Conservation (phyloP, 2,113 vertebrate genomes). For the Cervus canadensis region DNA sequence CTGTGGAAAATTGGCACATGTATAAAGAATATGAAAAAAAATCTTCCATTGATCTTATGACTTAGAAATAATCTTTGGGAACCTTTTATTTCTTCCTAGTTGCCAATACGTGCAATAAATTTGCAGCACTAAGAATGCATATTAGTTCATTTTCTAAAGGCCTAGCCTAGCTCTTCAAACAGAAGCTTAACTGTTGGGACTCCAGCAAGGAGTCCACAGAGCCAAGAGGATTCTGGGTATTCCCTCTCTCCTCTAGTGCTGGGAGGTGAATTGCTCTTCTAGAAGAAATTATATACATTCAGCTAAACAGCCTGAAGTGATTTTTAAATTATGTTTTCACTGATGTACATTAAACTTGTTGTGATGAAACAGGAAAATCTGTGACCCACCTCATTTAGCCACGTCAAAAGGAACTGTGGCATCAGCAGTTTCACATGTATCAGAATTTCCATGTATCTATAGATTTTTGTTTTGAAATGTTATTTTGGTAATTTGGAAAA, state of each 20-base stretch:
- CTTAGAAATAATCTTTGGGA: neutral
- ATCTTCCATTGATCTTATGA: neutral
- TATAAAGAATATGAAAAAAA: neutral
- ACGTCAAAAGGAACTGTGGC: neutral
- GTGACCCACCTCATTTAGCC: neutral
- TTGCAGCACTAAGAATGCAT: neutral
- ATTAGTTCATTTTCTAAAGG: neutral
- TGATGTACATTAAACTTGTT: neutral
- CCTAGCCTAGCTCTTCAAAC: neutral
- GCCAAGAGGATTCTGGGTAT: neutral
- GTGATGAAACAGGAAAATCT: neutral
- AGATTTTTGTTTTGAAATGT: neutral
- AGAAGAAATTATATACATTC: neutral
- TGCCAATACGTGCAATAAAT: neutral
- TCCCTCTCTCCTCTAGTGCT: neutral
- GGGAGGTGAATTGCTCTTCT: neutral
- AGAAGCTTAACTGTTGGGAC: neutral
- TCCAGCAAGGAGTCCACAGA: neutral
- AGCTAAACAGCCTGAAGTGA: neutral
- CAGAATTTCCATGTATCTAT: neutral
- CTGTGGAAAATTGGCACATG: neutral
- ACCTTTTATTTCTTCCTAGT: neutral
- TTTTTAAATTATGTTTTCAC: neutral
- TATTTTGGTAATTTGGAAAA: neutral
- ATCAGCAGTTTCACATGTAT: neutral